phyloP scores from a whole-genome alignment of 2,888 invertebrate species.

The Agonopterix heracliana region DNA sequence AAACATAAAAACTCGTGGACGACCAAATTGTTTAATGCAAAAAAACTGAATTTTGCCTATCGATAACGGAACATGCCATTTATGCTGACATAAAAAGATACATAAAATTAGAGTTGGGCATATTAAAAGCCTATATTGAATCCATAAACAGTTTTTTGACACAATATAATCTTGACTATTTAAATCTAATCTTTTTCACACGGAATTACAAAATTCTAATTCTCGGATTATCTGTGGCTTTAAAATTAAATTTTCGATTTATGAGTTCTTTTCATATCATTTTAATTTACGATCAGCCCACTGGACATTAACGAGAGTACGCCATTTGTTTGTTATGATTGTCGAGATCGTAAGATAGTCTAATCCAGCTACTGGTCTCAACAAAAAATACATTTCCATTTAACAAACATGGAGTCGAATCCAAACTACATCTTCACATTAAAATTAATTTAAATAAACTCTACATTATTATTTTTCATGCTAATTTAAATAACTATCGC shows the following conservation, averaged over 20 bases:
- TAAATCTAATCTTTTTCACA: conserved; percentile 4
- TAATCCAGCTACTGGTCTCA: conserved; percentile 10
- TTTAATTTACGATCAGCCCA: conserved; percentile 8
- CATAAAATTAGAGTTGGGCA: no score
- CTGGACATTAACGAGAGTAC: conserved; percentile 11
- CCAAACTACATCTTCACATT: conserved; percentile 3
- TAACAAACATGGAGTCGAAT: not conserved
- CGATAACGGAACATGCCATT: not conserved
- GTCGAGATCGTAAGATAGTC: conserved; percentile 8
- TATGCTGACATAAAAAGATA: no score
- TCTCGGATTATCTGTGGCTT: conserved; percentile 5
- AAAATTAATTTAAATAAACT: conserved; percentile 10
- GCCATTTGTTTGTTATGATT: conserved; percentile 11
- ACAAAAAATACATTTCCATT: not conserved
- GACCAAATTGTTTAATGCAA: no score
- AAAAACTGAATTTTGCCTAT: no score
- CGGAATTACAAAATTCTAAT: conserved; percentile 4
- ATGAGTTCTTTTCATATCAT: conserved; percentile 1
- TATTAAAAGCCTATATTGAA: no score
- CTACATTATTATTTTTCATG: conserved; percentile 6
- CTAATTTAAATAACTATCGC: conserved; percentile 7
- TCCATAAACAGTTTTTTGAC: no score
- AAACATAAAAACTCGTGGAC: no score
- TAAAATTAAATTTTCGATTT: conserved; percentile 6
- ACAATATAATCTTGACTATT: no score